Conservation (phyloP, 92 coral and sea anemone genomes). For the Actinostola sp. region DNA sequence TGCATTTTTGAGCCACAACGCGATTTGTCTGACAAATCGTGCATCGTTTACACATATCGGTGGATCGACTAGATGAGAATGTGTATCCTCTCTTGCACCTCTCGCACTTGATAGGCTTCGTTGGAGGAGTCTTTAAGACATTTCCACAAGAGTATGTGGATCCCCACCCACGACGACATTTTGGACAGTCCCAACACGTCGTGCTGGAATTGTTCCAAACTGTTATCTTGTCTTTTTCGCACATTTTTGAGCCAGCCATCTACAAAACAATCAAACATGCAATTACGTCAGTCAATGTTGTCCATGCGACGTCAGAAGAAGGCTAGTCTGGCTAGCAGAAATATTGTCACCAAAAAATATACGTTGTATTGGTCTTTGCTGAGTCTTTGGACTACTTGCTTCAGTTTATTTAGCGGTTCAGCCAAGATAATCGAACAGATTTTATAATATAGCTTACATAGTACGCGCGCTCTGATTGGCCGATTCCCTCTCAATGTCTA, state of each 20-base stretch:
- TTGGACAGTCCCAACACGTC: constrained; percentile 26
- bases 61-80: constrained; percentile 17
- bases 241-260: neutral
- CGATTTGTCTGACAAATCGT: constrained; percentile 28
- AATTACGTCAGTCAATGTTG: too few species aligned
- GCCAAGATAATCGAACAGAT: too few species aligned
- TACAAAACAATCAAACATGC: neutral
- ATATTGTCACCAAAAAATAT: too few species aligned
- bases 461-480: too few species aligned
- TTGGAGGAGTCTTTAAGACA: neutral
- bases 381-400: too few species aligned
- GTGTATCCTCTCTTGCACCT: constrained; percentile 26
- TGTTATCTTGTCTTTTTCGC: neutral
- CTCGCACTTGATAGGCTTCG: constrained; percentile 33
- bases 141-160: constrained; percentile 45
- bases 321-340: too few species aligned
- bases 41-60: constrained; percentile 33
- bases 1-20: constrained; percentile 21
- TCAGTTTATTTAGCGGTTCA: too few species aligned
- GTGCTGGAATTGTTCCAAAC: neutral
- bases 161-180: constrained; percentile 21
- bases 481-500: too few species aligned
- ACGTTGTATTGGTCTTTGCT: too few species aligned
- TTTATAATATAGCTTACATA: too few species aligned
- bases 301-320: too few species aligned